Evolutionary conservation across 2,888 invertebrate genomes (phyloP).

Genomic region (Noctua fimbriata): DNA sequence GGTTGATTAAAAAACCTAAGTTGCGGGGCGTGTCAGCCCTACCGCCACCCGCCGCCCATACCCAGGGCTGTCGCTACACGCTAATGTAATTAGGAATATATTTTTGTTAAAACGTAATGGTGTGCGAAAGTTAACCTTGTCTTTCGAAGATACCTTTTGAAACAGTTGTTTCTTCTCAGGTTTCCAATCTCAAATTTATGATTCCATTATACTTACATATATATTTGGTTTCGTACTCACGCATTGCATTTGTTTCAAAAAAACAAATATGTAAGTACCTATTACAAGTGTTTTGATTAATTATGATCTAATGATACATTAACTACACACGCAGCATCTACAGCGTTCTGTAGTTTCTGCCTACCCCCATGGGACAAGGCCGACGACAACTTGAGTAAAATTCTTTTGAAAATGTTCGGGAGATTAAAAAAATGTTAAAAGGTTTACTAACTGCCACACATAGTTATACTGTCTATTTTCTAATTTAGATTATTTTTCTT

Average conservation of each 20-base stretch:
- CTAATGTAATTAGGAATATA: constrained; percentile 41
- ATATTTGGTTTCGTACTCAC: neutral
- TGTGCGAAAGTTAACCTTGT: neutral
- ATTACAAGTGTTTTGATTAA: neutral
- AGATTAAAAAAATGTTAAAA: neutral
- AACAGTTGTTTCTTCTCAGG: neutral
- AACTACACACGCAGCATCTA: neutral
- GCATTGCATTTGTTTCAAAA: neutral
- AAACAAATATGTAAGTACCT: too few species aligned
- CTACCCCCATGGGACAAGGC: neutral
- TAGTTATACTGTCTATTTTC: neutral
- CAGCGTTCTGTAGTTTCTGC: neutral
- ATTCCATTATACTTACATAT: neutral
- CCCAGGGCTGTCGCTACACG: constrained; percentile 65
- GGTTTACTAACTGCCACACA: neutral
- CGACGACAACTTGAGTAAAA: neutral
- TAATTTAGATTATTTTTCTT: neutral
- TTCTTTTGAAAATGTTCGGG: neutral
- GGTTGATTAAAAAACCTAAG: constrained; percentile 89
- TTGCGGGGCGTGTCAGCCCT: constrained; percentile 81
- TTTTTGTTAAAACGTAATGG: neutral
- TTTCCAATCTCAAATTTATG: neutral
- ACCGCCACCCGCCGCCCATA: constrained; percentile 65
- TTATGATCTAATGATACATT: neutral
- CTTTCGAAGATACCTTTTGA: neutral